Percentiles rank a stretch among this genome's conserved stretches.
These are phyloP conservation scores for Polydrusus tereticollis DNA, from an alignment of 2,888 invertebrate species.

Conservation along the genomic window DNA sequence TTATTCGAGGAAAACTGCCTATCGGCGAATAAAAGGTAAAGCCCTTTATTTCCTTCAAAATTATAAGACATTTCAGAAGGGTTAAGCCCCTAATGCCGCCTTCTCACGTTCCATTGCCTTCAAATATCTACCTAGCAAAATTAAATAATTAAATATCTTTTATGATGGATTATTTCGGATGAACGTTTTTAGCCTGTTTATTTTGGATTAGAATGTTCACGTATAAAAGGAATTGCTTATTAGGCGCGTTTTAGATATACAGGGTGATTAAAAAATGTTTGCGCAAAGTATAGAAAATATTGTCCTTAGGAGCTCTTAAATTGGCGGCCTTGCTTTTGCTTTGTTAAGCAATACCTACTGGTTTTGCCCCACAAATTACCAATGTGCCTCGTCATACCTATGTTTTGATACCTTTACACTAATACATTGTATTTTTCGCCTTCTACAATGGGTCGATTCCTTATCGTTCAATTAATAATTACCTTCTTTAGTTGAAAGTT, in stretches of 20 bases:
- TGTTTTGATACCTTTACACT: too few species aligned
- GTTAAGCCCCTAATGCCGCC: constrained; percentile 34
- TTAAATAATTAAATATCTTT: constrained; percentile 36
- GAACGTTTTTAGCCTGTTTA: background rate
- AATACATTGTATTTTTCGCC: too few species aligned
- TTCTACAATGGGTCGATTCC: too few species aligned
- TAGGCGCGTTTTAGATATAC: background rate
- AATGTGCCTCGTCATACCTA: too few species aligned
- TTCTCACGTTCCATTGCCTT: constrained; percentile 39
- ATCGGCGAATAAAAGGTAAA: background rate
- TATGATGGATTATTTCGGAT: constrained; percentile 34
- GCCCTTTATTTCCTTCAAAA: constrained; percentile 27
- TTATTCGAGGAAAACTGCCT: background rate
- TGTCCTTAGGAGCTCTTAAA: too few species aligned
- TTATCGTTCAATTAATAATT: too few species aligned
- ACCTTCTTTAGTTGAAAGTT: too few species aligned
- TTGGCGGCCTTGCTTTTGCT: too few species aligned
- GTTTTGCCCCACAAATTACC: too few species aligned
- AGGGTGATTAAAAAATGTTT: too few species aligned
- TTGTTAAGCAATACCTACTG: too few species aligned
- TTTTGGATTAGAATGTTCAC: background rate
- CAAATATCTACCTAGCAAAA: constrained; percentile 37
- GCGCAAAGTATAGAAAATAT: too few species aligned
- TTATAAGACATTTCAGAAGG: constrained; percentile 38
- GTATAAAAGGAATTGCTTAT: background rate